Base-by-base conservation (phyloP, 2,797 vertebrate genomes). In the Cottoperca gobio region DNA sequence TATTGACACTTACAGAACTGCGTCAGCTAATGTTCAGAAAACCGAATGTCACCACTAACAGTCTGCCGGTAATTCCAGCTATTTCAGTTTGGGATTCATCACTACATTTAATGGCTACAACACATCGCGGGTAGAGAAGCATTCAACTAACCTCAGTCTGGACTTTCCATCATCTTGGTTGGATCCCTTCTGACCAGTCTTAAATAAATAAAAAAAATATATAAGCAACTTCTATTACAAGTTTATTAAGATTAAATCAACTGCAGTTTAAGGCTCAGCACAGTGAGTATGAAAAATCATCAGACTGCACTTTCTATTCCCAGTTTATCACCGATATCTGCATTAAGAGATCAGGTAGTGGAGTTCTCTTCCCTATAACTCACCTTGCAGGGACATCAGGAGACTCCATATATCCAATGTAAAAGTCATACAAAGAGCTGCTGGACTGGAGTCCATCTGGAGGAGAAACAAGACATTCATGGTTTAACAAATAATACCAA, bases 41-140 rank as follows among this genome's bases (percentile, higher is more conserved):
- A 95, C 92, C 81, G 0, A 86, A 59, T 14, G n/a, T 96, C 97
- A 97, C 94, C 96, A 97, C 95, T 81, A 79, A 76, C 93, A 90
- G 90, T 97, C 96, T 96, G 96, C 85, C 95, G 96, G 96, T 97
- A 97, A 97, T 97, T 97, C 96, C 96, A 96, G 96, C 89, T 79
- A 5, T 82, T 89, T 90, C 79, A 86, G 84, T 89, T 91, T 80
- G 48, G 23, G 33, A 64, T 79, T 89, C 86, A 88, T 90, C 87
- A 86, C 24, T 1, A n/a, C n/a, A n/a, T n/a, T n/a, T n/a, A 70
- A 16, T 0, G 0, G 0, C n/a, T n/a, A 21, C 9, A 6, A 9
- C 8, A n/a, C n/a, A n/a, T n/a, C n/a, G n/a, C n/a, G n/a, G n/a
- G n/a, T n/a, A n/a, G 3, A 16, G 50, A 8, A 24, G 35, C 1